Evolutionary conservation across 2,797 vertebrate genomes (phyloP), one percentile per base, ranked within the genome.

Genomic region (Sorex maritimensis): DNA sequence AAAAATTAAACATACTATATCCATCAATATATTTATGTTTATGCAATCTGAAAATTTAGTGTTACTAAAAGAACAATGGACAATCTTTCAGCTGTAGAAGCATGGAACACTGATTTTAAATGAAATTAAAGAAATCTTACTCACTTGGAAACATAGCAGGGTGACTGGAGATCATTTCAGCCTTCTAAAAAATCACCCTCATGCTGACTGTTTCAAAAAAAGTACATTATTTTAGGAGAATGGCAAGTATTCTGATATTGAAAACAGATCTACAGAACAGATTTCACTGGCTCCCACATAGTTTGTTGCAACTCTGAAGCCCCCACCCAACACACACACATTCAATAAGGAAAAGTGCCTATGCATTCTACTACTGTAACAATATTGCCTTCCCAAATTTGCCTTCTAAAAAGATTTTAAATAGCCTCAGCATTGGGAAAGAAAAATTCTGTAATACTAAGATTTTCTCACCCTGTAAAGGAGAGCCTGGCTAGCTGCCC

Each of bases 41-140:
- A 41, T 58, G 69, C 69, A 46, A 77, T 41, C 55, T 80, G 30
- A 9, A 10, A 72, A 67, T 92, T 86, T 61, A 88, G 30, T 26
- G 52, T 79, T 63, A n/a, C 9, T 52, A 67, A 44, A 72, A 11
- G 14, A 9, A 58, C 38, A 83, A 63, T 5, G 44, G 23, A 68
- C 3, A 69, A 84, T 44, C 19, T 14, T 41, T 24, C 83, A 30
- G 19, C 5, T 91, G 34, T 71, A 11, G 19, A 90, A 80, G 1
- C 68, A 83, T 4, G 55, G 9, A 82, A 81, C 17, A 52, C 11
- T 63, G 71, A 81, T 71, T 26, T 67, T 34, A 9, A 34, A 13
- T 30, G 58, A 79, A 71, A 9, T 65, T 28, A 79, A 92, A 14
- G n/a, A 81, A 90, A 73, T 30, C 63, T 73, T 84, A 15, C n/a